These are phyloP conservation scores for Fukomys damarensis DNA, from an alignment of 2,113 vertebrate species.

Conservation along the genomic window DNA sequence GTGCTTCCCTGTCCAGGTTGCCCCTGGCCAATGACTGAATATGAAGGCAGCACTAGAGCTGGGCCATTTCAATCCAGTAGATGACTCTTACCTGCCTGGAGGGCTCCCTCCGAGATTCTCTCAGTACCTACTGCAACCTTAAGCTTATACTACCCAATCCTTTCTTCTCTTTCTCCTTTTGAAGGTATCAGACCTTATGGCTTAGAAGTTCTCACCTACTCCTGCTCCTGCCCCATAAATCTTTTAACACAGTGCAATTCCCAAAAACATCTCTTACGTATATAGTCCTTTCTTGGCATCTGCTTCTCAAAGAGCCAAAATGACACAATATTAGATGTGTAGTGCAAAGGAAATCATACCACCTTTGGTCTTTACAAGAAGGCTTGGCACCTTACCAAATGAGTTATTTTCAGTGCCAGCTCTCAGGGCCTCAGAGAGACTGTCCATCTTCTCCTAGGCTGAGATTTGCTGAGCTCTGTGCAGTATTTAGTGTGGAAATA, in stretches of 20 bases:
- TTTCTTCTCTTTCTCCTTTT: background rate
- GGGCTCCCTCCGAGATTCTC: background rate
- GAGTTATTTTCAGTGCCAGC: background rate
- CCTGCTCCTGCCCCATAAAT: background rate
- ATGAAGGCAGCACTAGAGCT: background rate
- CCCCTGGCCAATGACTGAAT: background rate
- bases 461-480: background rate
- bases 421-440: background rate
- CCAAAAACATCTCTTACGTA: background rate
- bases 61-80: background rate
- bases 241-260: background rate
- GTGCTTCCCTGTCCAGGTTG: too few relatives aligned
- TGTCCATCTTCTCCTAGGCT: background rate
- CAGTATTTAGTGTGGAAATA: background rate
- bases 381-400: background rate
- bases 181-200: background rate
- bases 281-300: background rate
- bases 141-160: background rate
- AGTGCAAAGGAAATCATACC: background rate
- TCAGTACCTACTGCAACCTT: background rate
- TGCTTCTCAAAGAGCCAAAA: background rate
- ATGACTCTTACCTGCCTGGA: background rate
- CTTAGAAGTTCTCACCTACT: background rate
- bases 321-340: background rate
- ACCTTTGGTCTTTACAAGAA: conserved; percentile 5